Base-by-base conservation (phyloP, 2,113 vertebrate genomes). In the Osmerus eperlanus region DNA sequence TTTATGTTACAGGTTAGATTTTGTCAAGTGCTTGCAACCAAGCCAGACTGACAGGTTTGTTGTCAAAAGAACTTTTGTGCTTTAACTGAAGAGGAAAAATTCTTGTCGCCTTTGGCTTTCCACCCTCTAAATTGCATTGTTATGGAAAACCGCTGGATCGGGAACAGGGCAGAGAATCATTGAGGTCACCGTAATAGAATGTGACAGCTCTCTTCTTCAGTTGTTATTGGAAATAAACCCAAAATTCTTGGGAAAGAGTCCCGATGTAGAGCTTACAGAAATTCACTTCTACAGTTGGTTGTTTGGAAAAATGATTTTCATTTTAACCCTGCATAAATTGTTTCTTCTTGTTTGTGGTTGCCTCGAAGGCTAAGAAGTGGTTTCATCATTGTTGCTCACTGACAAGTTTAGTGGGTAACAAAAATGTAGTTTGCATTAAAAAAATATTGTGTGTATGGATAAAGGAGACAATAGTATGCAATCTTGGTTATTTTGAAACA, bases 71-170 rank as follows among this genome's bases (percentile, higher is more conserved):
- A 81, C 76, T 79, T 76, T 85, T 85, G 73, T 88, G 81, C 75
- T 83, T 81, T 73, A 77, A 78, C 75, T 87, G 78, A 23, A 58
- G 29, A 83, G 83, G 84, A 86, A 87, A 85, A 86, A 86, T 81
- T 83, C 79, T 89, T 82, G 86, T 89, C 86, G 84, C 81, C 82
- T 85, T 84, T 78, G 53, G 85, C 81, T 88, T 87, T 89, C 79
- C 86, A 84, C 88, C 82, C 83, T 87, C 86, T 87, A 87, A 87
- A 86, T 88, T 85, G 82, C 78, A 89, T 90, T 90, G 90, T 90
- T 89, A 89, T 89, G 90, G 85, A 89, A 90, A 90, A 89, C 87
- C 83, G 5, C 88, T 89, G 89, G 87, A 89, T 89, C 82, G 88
- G 87, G 88, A 56, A 87, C 61, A 84, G 84, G 86, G 86, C 85